Evolutionary conservation across 2,113 vertebrate species (phyloP).

Genomic region (Hippocampus guttulatus): DNA sequence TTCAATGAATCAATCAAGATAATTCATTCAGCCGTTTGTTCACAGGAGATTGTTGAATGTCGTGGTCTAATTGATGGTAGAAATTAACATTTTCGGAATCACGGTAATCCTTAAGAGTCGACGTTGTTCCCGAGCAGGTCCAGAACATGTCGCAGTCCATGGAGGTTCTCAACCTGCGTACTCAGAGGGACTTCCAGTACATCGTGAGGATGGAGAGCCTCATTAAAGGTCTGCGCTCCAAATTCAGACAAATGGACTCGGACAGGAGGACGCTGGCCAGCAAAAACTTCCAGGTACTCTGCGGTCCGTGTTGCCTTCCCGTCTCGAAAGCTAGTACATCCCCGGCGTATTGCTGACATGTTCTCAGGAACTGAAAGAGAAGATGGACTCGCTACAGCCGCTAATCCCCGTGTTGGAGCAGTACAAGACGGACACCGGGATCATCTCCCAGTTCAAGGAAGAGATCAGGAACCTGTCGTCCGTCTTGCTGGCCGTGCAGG

Average conservation of each 20-base stretch:
- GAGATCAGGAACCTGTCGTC: constrained; percentile 92
- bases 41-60: no score
- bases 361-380: constrained; percentile 89
- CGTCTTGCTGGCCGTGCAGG: constrained; percentile 89
- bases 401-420: constrained; percentile 96
- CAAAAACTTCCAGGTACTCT: constrained; percentile 90
- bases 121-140: constrained; percentile 76
- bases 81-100: no score
- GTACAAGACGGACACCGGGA: constrained; percentile 92
- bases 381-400: constrained; percentile 93
- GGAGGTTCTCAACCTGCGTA: constrained; percentile 95
- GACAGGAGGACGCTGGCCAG: constrained; percentile 91
- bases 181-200: constrained; percentile 98
- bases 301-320: neutral
- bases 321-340: neutral
- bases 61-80: no score
- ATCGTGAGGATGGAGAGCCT: constrained; percentile 98
- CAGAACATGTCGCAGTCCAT: constrained; percentile 99
- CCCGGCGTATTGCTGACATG: neutral
- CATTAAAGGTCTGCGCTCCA: constrained; percentile 93
- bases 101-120: neutral
- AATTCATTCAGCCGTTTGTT: no score
- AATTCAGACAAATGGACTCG: constrained; percentile 94
- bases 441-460: constrained; percentile 96
- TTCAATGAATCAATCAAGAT: no score